Evolutionary conservation across 2,113 vertebrate genomes (phyloP).

Genomic region (Sphyrna mokarran): DNA sequence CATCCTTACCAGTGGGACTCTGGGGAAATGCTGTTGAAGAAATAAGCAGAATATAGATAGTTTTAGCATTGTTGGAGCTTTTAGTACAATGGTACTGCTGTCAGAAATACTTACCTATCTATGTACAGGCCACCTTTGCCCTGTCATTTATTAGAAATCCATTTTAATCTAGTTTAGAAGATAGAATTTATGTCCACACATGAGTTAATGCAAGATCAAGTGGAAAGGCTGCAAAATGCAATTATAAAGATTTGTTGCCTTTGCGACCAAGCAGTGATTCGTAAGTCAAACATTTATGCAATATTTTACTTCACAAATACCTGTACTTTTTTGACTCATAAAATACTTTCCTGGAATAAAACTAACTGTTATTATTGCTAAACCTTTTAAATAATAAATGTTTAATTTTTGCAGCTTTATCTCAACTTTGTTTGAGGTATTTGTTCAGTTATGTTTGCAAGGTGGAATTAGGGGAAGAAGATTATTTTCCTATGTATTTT

Average conservation of each 20-base stretch:
- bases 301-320: neutral
- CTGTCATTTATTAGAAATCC: constrained; percentile 2
- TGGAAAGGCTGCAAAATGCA: neutral
- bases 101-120: neutral
- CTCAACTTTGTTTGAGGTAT: neutral
- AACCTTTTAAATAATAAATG: neutral
- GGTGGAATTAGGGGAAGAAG: neutral
- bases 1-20: neutral
- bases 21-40: neutral
- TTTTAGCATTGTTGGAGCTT: neutral
- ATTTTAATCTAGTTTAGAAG: neutral
- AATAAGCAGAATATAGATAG: neutral
- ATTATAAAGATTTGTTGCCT: neutral
- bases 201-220: constrained; percentile 7
- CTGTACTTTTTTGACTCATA: neutral
- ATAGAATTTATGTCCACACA: constrained; percentile 4
- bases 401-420: neutral
- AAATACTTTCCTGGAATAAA: neutral
- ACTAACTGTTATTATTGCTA: neutral
- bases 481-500: neutral
- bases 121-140: neutral
- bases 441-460: neutral
- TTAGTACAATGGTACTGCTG: neutral
- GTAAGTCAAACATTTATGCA: neutral
- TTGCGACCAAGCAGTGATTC: neutral